Base-by-base conservation (phyloP, 2,888 invertebrate genomes). In the Lochmaea crataegi region DNA sequence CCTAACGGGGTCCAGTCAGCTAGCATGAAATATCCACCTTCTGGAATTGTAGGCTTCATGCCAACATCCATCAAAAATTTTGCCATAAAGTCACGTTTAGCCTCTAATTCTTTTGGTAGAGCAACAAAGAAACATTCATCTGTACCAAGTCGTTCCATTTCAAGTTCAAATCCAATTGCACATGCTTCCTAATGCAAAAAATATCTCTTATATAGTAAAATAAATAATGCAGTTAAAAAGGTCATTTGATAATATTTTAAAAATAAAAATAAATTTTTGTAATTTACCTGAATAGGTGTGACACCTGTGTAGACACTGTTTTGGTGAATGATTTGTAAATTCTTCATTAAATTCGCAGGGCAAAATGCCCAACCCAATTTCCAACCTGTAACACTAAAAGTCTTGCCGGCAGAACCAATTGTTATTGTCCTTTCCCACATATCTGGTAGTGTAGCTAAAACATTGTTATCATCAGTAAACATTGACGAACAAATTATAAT, bases 371-470 rank as follows among this genome's bases (percentile, higher is more conserved):
- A 99, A 67, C 99, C 99, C 3, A 92, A 91, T 90, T 95, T 98
- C 97, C 97, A 97, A 4, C 99, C 99, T 0, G 99, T 99, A 14
- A 97, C 96, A 68, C 97, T 97, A 88, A 99, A 98, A 1, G 97
- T 96, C 90, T 99, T 99, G 0, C 99, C 99, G 0, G 98, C 99
- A 26, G 98, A 98, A 0, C 99, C 98, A 76, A 99, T 92, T 0
- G 99, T 98, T 48, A 99, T 92, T 0, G 99, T 99, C 32, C 98
- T 90, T 77, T 99, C 97, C 94, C 97, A 99, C 99, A 99, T 99
- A 16, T 89, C 97, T 0, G 98, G 98, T 9, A 99, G 86, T 0
- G 96, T 94, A 0, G 96, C 97, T 94, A 84, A 66, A 79, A 80
- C 32, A 58, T 12, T 14, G 7, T 41, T 10, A 41, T 41, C 41